These are phyloP conservation scores for Mergus octosetaceus DNA, from an alignment of 2,797 vertebrate species.

Conservation along the genomic window DNA sequence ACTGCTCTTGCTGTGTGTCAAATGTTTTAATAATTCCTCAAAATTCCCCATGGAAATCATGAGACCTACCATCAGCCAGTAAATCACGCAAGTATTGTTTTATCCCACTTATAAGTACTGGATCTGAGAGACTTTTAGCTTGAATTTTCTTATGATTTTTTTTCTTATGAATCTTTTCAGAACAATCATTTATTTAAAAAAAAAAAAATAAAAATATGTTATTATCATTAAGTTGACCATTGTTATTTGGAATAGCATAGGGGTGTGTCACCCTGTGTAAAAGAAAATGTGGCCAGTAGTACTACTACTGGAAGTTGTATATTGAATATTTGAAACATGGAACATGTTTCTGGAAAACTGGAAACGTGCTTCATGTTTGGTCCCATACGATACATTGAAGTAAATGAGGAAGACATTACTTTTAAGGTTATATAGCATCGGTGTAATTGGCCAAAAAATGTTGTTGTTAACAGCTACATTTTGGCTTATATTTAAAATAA, in stretches of 20 bases:
- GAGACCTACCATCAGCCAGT: neutral
- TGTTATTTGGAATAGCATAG: neutral
- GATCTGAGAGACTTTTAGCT: neutral
- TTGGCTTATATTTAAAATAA: neutral
- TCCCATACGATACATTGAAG: neutral
- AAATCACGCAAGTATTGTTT: neutral
- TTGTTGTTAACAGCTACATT: neutral
- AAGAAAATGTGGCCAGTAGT: neutral
- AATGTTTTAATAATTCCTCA: neutral
- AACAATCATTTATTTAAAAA: neutral
- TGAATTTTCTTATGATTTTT: neutral
- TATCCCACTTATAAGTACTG: neutral
- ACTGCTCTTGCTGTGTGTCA: neutral
- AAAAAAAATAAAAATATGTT: neutral
- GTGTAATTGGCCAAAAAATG: neutral
- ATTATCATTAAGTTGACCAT: neutral
- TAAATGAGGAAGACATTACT: neutral
- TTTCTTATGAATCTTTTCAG: neutral
- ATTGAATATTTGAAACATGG: neutral
- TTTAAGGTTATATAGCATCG: neutral
- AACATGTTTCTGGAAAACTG: neutral
- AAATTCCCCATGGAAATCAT: neutral
- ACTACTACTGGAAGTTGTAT: neutral
- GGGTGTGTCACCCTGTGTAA: neutral
- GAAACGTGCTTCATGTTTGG: neutral